Conservation (phyloP, 2,797 vertebrate species). For the Hephaestus fuliginosus region DNA sequence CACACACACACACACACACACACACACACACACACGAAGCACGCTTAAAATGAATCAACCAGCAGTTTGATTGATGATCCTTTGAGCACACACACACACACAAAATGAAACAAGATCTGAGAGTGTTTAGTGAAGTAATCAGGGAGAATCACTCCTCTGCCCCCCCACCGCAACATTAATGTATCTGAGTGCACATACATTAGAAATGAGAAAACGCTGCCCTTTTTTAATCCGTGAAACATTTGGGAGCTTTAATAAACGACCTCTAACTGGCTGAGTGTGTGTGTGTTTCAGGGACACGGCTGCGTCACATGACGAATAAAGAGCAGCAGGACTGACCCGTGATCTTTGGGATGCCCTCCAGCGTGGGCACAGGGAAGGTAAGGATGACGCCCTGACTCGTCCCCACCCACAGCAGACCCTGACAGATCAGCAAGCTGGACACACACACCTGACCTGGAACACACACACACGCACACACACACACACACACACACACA, state of each 20-base stretch:
- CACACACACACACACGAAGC: no score
- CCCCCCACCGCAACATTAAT: no score
- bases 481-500: conserved; percentile 80
- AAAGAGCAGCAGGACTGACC: conserved; percentile 76
- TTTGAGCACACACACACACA: no score
- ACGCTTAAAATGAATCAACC: no score
- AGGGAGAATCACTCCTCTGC: no score
- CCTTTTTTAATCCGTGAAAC: background rate
- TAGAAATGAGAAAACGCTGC: background rate
- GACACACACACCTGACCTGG: conserved; percentile 89
- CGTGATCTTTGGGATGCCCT: conserved; percentile 96
- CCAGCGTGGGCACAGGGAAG: conserved; percentile 91
- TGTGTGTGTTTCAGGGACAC: no score
- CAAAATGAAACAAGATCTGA: no score
- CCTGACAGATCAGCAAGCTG: conserved; percentile 92
- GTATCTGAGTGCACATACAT: background rate
- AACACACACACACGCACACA: conserved; percentile 2
- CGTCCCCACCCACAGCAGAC: conserved; percentile 94
- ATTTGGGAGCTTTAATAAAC: background rate
- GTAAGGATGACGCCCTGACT: conserved; percentile 91
- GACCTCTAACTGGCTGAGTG: no score
- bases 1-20: no score
- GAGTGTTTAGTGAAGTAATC: no score
- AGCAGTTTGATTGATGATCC: no score
- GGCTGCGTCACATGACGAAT: no score